phyloP scores from a whole-genome alignment of 1,140 invertebrate species.

The Eumaeus atala region DNA sequence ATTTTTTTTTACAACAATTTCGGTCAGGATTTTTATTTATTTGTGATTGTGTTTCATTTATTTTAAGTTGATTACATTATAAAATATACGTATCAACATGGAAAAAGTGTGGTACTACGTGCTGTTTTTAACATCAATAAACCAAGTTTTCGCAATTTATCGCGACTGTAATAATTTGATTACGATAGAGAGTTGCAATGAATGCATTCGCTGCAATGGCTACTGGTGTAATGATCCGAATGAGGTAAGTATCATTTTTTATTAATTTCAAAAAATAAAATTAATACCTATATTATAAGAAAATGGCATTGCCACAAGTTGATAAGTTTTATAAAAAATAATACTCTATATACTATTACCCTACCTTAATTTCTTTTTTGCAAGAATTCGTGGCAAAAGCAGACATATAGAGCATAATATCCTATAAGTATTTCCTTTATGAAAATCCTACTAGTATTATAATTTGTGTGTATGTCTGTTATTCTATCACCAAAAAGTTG shows the following conservation, averaged over 20 bases:
- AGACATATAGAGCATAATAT: too few species aligned
- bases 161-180: slow-evolving; percentile 32
- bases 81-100: slow-evolving; percentile 28
- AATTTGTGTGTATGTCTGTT: too few species aligned
- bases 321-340: too few species aligned
- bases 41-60: slow-evolving; percentile 7
- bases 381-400: too few species aligned
- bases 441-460: too few species aligned
- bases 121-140: slow-evolving; percentile 32
- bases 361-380: too few species aligned
- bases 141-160: slow-evolving; percentile 37
- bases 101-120: slow-evolving; percentile 43
- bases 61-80: background rate
- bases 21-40: background rate
- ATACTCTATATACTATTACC: too few species aligned
- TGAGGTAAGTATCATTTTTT: slow-evolving; percentile 32
- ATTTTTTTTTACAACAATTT: slow-evolving; percentile 10
- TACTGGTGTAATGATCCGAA: slow-evolving; percentile 49
- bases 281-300: too few species aligned
- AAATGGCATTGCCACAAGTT: too few species aligned
- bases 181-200: slow-evolving; percentile 42
- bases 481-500: too few species aligned
- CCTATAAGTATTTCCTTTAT: too few species aligned
- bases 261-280: too few species aligned
- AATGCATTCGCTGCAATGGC: slow-evolving; percentile 52